phyloP scores from a whole-genome alignment of 2,113 vertebrate genomes.

The Ardeotis arabs region DNA sequence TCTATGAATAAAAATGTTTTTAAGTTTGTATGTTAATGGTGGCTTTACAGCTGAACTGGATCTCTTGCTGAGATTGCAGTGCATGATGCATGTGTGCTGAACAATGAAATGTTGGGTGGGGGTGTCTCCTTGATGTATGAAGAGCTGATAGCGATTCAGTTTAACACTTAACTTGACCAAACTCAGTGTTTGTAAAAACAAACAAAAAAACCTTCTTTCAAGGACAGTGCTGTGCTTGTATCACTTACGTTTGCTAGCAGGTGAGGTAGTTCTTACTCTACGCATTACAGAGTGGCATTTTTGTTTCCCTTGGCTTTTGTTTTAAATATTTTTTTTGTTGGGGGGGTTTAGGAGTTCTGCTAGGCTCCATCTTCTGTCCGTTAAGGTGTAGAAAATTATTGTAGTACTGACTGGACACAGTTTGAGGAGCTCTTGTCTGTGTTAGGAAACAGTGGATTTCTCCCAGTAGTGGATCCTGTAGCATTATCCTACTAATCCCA shows the following conservation, averaged over 20 bases:
- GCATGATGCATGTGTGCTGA: accelerated
- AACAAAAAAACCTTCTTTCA: not conserved
- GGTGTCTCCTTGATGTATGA: not conserved
- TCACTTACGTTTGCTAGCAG: not conserved
- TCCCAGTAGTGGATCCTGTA: not conserved
- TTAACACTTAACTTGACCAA: not conserved
- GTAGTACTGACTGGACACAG: not conserved
- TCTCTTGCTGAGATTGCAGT: not conserved
- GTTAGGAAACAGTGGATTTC: not conserved
- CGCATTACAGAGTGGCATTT: accelerated
- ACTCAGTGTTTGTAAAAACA: not conserved
- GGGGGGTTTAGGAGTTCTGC: not conserved
- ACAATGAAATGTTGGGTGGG: not conserved
- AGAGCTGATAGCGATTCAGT: not conserved
- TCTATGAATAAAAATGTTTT: conserved; percentile 31
- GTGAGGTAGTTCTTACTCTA: not conserved
- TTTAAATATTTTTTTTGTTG: not conserved
- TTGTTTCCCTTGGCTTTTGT: not conserved
- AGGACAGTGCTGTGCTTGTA: not conserved
- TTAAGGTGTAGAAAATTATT: not conserved
- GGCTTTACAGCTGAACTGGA: not conserved
- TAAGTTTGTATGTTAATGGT: not conserved
- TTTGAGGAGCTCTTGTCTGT: not conserved
- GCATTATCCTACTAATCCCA: conserved; percentile 16
- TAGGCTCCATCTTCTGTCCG: not conserved